Evolutionary conservation across 1,140 invertebrate species (phyloP).

Genomic region (Penaeus japonicus): DNA sequence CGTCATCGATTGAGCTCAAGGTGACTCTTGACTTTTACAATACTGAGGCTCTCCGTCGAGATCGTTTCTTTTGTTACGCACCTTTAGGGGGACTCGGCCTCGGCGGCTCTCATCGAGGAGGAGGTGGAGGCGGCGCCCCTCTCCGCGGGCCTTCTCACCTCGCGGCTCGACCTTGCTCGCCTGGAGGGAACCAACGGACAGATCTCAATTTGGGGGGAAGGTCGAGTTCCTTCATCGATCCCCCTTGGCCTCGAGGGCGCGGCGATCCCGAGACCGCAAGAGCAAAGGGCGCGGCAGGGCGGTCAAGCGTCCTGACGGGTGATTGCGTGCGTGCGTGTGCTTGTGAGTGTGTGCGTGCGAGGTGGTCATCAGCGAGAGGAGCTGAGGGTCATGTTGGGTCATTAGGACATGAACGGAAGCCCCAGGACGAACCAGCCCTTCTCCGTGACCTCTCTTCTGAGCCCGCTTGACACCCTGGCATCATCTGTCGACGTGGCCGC

Average conservation of each 20-base stretch:
- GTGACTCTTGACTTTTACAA: constrained; percentile 52
- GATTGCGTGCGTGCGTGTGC: too few relatives aligned
- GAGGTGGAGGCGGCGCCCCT: not conserved
- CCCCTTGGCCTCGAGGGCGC: not conserved
- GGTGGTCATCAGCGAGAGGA: constrained; percentile 6
- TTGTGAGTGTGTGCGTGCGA: not conserved
- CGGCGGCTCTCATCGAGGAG: not conserved
- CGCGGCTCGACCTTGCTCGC: not conserved
- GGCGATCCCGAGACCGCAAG: not conserved
- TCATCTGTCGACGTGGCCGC: constrained; percentile 48
- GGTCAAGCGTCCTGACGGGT: not conserved
- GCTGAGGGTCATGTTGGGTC: constrained; percentile 42
- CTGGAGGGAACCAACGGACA: too few relatives aligned
- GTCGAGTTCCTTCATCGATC: too few relatives aligned
- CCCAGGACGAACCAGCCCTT: constrained; percentile 58
- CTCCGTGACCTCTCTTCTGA: constrained; percentile 58
- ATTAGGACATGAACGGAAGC: constrained; percentile 53
- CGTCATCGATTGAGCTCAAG: constrained; percentile 47
- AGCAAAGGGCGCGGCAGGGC: not conserved
- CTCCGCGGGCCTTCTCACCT: constrained; percentile 1
- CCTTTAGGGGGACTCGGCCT: constrained; percentile 31
- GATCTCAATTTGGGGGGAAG: too few relatives aligned
- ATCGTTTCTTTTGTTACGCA: constrained; percentile 46
- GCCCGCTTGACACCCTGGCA: constrained; percentile 57
- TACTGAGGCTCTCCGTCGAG: constrained; percentile 32